phyloP scores from a whole-genome alignment of 2,113 vertebrate species.

The Menura novaehollandiae region DNA sequence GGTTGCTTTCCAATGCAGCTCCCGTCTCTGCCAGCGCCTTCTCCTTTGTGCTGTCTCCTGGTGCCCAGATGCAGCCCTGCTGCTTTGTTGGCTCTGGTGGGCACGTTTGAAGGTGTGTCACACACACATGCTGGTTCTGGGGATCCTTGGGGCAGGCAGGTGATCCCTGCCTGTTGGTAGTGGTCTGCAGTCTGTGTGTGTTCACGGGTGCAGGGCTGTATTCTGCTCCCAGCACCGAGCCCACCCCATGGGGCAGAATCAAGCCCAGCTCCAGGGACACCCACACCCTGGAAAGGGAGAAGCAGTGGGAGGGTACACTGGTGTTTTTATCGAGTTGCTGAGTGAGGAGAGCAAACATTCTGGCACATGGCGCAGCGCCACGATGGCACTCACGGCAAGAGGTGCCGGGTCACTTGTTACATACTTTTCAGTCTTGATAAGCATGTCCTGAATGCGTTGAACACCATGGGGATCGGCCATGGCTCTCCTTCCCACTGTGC shows the following conservation, averaged over 20 bases:
- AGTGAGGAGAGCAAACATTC: not conserved
- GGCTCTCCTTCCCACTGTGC: not conserved
- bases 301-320: not conserved
- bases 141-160: not conserved
- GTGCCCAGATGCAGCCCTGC: not conserved
- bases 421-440: not conserved
- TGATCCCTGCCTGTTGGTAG: not conserved
- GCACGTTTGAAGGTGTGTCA: not conserved
- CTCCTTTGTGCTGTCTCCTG: not conserved
- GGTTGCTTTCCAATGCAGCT: not conserved
- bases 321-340: not conserved
- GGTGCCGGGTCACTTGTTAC: not conserved
- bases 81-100: not conserved
- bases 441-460: not conserved
- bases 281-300: not conserved
- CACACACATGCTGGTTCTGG: fast-evolving
- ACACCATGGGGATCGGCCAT: not conserved
- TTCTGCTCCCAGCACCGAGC: not conserved
- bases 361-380: fast-evolving
- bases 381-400: fast-evolving
- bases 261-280: not conserved
- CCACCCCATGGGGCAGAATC: not conserved
- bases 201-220: fast-evolving
- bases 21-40: not conserved
- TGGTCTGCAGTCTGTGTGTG: fast-evolving